phyloP scores from a whole-genome alignment of 2,113 vertebrate genomes.

The Caranx melampygus region DNA sequence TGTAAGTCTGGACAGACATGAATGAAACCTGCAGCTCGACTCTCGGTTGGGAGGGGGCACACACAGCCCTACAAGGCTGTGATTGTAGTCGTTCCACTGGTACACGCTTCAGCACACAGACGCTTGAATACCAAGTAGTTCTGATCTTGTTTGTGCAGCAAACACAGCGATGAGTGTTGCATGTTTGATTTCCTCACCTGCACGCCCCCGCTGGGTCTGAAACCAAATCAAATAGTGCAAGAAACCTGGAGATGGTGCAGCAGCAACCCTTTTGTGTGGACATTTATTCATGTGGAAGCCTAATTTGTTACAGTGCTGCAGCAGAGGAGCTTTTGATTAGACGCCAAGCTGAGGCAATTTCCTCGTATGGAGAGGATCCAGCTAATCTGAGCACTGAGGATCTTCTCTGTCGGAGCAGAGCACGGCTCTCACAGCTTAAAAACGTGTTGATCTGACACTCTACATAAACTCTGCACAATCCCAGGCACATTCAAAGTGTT shows the following conservation, averaged over 20 bases:
- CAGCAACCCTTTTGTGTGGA: not conserved
- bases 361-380: slow-evolving; percentile 35
- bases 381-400: slow-evolving; percentile 45
- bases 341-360: slow-evolving; percentile 31
- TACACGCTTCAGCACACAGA: slow-evolving; percentile 2
- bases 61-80: too few relatives aligned
- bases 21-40: not conserved
- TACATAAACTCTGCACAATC: slow-evolving; percentile 15
- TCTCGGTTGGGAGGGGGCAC: not conserved
- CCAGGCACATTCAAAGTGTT: slow-evolving; percentile 48
- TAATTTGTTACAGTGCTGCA: slow-evolving; percentile 24
- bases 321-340: slow-evolving; percentile 44
- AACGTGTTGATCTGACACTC: slow-evolving; percentile 36
- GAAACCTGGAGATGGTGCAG: not conserved
- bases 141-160: not conserved
- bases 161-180: slow-evolving; percentile 16
- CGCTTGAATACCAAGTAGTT: slow-evolving; percentile 34
- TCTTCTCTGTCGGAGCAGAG: slow-evolving; percentile 22
- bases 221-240: slow-evolving; percentile 1
- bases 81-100: not conserved
- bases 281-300: slow-evolving; percentile 19
- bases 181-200: not conserved
- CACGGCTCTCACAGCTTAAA: slow-evolving; percentile 23
- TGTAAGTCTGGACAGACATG: not conserved
- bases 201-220: not conserved